Evolutionary conservation across 1,140 invertebrate species (phyloP), one percentile per base, ranked within the genome.

Genomic region (Hyphantria cunea): DNA sequence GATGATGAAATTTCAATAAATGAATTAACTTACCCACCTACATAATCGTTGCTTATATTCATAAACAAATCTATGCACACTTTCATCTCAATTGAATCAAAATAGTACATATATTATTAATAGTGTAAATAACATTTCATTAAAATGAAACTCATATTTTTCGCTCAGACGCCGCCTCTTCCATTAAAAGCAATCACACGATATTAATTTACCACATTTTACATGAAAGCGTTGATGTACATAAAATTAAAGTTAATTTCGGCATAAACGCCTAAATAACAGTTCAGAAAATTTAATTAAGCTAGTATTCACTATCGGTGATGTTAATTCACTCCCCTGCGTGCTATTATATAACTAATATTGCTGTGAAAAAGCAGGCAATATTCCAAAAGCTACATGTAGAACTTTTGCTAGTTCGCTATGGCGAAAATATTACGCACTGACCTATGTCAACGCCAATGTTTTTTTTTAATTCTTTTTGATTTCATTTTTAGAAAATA

Each of bases 351-450:
- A 39, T 17, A 58, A 34, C 55, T 58, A 58, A 48, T 49, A 39
- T 31, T 33, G 58, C 60, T 41, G 58, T 64, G 66, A 68, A 68
- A 68, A 68, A 68, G 60, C 60, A 50, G 44, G 50, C 66, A 55
- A 68, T 64, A 64, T 68, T 59, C 60, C 52, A 45, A 68, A 68
- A 63, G 66, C 45, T 53, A 68, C 61, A 68, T 50, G 60, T 50
- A 68, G 64, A 68, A 58, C 45, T 64, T 68, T 49, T 6, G 31
- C 52, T 55, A 34, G 37, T 55, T 32, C 50, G 14, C 39, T 45
- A 58, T 32, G 54, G 64, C 50, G 13, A 42, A 61, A 52, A 58
- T 55, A 44, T 45, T 42, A 64, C 56, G 32, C 56, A 64, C 62
- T 68, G 12, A 13, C 48, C 5, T 6, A 6, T 45, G 10, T 31